Evolutionary conservation across 1,140 invertebrate genomes (phyloP).

Genomic region (Cephus cinctus): DNA sequence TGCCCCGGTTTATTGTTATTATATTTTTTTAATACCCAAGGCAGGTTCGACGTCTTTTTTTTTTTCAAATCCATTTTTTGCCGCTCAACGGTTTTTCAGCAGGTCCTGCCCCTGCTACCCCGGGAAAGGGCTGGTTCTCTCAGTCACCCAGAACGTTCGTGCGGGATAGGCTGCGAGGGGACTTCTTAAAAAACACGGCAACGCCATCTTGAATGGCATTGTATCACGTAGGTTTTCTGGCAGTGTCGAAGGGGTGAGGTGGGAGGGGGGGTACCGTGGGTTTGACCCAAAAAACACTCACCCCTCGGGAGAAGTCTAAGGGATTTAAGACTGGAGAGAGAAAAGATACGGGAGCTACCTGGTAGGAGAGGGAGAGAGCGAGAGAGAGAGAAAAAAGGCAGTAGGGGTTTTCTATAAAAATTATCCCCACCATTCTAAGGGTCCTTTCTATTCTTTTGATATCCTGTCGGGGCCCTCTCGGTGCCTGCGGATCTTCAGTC

Average conservation of each 20-base stretch:
- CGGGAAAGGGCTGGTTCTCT: no score
- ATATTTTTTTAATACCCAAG: no score
- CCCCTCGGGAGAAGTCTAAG: slow-evolving; percentile 20
- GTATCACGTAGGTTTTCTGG: slow-evolving; percentile 23
- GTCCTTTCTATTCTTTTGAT: slow-evolving; percentile 56
- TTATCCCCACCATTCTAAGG: slow-evolving; percentile 38
- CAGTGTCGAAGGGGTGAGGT: no score
- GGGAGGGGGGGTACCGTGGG: slow-evolving; percentile 25
- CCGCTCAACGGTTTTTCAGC: no score
- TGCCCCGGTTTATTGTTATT: no score
- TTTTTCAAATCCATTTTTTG: no score
- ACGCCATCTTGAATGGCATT: slow-evolving; percentile 39
- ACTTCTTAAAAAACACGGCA: slow-evolving; percentile 18
- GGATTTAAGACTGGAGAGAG: background rate
- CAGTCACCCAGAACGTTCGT: slow-evolving; percentile 19
- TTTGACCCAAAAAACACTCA: slow-evolving; percentile 43
- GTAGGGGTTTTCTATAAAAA: slow-evolving; percentile 34
- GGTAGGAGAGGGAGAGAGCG: slow-evolving; percentile 11
- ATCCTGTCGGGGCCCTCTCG: slow-evolving; percentile 38
- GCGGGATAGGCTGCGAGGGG: no score
- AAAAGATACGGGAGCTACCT: slow-evolving; percentile 1
- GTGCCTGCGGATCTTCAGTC: slow-evolving; percentile 36
- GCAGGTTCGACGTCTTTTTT: no score
- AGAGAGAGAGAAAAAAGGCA: slow-evolving; percentile 18
- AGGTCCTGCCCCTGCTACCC: no score